Evolutionary conservation across 2,797 vertebrate genomes (phyloP).

Genomic region (Micropoecilia bifurca): DNA sequence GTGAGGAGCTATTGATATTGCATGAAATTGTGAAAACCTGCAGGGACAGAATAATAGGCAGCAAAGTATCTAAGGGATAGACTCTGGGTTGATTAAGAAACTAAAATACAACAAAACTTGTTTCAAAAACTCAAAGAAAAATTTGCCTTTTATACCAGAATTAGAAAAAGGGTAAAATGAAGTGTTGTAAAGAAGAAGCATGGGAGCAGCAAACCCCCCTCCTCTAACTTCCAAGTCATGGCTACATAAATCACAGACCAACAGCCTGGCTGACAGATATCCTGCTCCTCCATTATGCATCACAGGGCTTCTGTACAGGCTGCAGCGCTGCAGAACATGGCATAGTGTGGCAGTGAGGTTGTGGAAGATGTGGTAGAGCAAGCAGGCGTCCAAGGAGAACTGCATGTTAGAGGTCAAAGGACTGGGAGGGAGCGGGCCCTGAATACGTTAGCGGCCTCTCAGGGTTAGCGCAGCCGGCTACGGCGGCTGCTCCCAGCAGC

Average conservation of each 20-base stretch:
- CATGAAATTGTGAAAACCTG: neutral
- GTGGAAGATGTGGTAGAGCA: constrained; percentile 68
- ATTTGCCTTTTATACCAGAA: neutral
- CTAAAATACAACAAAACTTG: neutral
- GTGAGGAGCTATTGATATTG: neutral
- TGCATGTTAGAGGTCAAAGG: constrained; percentile 66
- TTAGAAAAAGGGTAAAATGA: neutral
- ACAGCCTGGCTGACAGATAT: constrained; percentile 60
- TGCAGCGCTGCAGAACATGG: constrained; percentile 69
- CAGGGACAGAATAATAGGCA: neutral
- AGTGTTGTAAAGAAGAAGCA: neutral
- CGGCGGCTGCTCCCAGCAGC: constrained; percentile 44
- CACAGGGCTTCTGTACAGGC: constrained; percentile 55
- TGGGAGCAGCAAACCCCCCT: constrained; percentile 11
- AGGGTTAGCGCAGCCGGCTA: constrained; percentile 57
- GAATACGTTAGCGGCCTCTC: constrained; percentile 67
- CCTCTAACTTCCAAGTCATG: constrained; percentile 15
- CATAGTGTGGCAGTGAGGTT: constrained; percentile 57
- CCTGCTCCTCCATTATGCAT: constrained; percentile 73
- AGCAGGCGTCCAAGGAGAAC: constrained; percentile 73
- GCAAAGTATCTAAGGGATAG: neutral
- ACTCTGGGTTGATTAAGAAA: neutral
- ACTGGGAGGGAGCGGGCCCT: constrained; percentile 53
- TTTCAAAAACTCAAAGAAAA: neutral
- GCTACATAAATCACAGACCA: constrained; percentile 63